Evolutionary conservation across 2,888 invertebrate genomes (phyloP).

Genomic region (Hypena proboscidalis): DNA sequence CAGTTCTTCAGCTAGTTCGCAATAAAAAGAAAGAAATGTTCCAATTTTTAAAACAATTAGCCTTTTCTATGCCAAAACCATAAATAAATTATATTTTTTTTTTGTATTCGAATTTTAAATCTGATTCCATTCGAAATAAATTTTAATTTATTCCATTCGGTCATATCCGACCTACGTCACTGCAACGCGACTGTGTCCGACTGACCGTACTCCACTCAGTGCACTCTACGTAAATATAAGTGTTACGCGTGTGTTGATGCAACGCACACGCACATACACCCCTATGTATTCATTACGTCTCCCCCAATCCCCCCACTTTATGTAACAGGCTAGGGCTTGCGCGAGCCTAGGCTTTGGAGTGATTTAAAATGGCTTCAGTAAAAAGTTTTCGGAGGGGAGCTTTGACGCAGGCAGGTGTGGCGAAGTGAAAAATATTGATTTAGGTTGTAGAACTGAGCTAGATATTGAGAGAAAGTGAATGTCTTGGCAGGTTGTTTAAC

Average conservation of each 20-base stretch:
- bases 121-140: too few species aligned
- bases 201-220: slow-evolving; percentile 57
- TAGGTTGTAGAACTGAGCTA: too few species aligned
- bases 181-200: slow-evolving; percentile 55
- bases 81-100: too few species aligned
- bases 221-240: slow-evolving; percentile 44
- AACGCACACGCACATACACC: slow-evolving; percentile 55
- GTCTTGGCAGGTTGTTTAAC: too few species aligned
- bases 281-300: slow-evolving; percentile 57
- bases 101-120: too few species aligned
- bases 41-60: too few species aligned
- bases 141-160: slow-evolving; percentile 1
- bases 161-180: slow-evolving; percentile 66
- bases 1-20: too few species aligned
- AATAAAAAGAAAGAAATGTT: too few species aligned
- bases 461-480: too few species aligned
- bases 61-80: too few species aligned
- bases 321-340: slow-evolving; percentile 59
- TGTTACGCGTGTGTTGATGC: slow-evolving; percentile 28
- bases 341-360: slow-evolving; percentile 27
- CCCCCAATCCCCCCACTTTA: slow-evolving; percentile 55
- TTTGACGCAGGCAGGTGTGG: slow-evolving; percentile 12
- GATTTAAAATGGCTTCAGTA: slow-evolving; percentile 14
- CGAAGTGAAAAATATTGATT: too few species aligned
- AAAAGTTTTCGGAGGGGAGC: slow-evolving; percentile 10